phyloP scores from a whole-genome alignment of 2,113 vertebrate species.

The Labrus mixtus region DNA sequence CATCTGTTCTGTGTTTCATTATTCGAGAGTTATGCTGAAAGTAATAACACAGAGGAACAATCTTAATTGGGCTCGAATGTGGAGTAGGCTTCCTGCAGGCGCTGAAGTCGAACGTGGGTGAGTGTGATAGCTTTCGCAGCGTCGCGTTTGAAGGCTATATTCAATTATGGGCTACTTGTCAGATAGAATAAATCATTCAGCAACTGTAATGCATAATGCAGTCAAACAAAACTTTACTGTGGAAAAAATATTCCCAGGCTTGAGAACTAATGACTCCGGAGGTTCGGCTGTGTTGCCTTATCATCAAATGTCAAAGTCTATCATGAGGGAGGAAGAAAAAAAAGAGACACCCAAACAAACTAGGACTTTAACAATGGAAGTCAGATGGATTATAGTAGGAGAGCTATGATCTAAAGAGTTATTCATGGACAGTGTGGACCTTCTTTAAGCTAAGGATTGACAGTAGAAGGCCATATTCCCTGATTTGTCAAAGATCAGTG shows the following conservation, averaged over 20 bases:
- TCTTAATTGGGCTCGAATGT: conserved; percentile 69
- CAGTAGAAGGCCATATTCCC: not conserved
- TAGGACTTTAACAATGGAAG: conserved; percentile 15
- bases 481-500: conserved; percentile 4
- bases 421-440: conserved; percentile 7
- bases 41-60: conserved; percentile 51
- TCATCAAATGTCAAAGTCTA: conserved; percentile 40
- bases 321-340: conserved; percentile 37
- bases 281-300: conserved; percentile 26
- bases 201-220: conserved; percentile 61
- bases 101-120: conserved; percentile 56
- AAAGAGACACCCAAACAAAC: conserved; percentile 6
- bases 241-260: conserved; percentile 28
- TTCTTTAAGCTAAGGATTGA: conserved; percentile 7
- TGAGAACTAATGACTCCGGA: conserved; percentile 43
- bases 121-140: conserved; percentile 63
- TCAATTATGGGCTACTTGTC: conserved; percentile 75
- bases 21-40: conserved; percentile 47
- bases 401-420: not conserved
- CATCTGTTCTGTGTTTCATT: conserved; percentile 47
- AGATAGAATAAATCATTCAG: conserved; percentile 72
- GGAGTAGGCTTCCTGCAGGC: conserved; percentile 52
- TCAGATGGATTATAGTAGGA: not conserved
- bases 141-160: conserved; percentile 58
- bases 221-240: conserved; percentile 63